Base-by-base conservation (phyloP, 2,797 vertebrate species). In the Champsocephalus gunnari region DNA sequence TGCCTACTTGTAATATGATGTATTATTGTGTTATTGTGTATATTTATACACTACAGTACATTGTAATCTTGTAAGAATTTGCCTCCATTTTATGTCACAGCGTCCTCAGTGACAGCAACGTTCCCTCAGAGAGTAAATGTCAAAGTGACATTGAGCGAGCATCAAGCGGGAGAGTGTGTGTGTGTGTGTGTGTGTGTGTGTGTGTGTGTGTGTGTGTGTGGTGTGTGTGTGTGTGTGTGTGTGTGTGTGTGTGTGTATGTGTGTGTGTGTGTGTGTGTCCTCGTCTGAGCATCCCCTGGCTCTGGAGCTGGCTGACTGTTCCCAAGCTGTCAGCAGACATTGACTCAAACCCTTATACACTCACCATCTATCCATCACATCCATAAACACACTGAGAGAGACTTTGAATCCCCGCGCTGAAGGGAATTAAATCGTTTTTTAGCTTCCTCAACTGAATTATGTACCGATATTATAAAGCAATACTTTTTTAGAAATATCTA, bases 91-190 rank as follows among this genome's bases (percentile, higher is more conserved):
- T 81, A 57, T 87, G 80, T 83, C 88, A 83, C 80, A 62, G 82
- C 54, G 38, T 91, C 84, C 71, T 86, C 69, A 28, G 86, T 80
- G 87, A 87, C 87, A 84, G 82, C 84, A 81, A 72, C 17, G 17
- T 75, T 87, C 77, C 88, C 90, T 75, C 56, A 21, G 90, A 88
- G 92, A 90, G 80, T 79, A 90, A 87, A 90, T 91, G 90, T 92
- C 91, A 91, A 79, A 88, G 78, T 91, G 89, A 91, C 91, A 93
- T 87, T 92, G 90, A 90, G 87, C 66, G 77, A 90, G 87, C 87
- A 89, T 91, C 88, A 77, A 79, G 72, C 79, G 77, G 62, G 75
- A 71, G 32, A 43, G 47, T 45, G 41, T 64, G 60, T 56, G 51
- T 57, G 53, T 65, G 59, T 70, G 71, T 79, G 55, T 43, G 78